Percentiles rank a stretch among this genome's conserved stretches.
These are phyloP conservation scores for Seriola dumerili DNA, from an alignment of 2,113 vertebrate genomes.

Conservation along the genomic window DNA sequence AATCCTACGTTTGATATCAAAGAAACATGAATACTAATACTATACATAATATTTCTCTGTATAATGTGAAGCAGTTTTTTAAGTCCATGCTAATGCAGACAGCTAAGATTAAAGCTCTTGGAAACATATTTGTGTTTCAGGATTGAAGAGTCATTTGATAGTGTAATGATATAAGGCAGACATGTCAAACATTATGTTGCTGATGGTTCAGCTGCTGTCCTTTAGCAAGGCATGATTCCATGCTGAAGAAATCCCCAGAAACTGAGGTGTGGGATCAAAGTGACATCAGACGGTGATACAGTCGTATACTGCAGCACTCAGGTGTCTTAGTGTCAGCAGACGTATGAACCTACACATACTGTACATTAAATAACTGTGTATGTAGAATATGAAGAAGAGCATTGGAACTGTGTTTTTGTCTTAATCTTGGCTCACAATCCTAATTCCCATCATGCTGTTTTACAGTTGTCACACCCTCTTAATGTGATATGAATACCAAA, in stretches of 20 bases:
- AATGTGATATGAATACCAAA: constrained; percentile 55
- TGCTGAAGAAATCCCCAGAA: constrained; percentile 21
- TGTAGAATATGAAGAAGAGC: background rate
- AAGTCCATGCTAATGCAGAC: background rate
- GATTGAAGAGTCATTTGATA: background rate
- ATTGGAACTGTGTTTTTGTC: constrained; percentile 27
- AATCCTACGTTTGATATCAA: constrained; percentile 12
- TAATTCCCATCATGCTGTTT: constrained; percentile 35
- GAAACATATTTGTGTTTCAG: constrained; percentile 13
- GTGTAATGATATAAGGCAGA: background rate
- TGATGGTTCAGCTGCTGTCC: background rate
- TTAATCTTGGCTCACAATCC: constrained; percentile 47
- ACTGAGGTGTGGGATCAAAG: constrained; percentile 20
- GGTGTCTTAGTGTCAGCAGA: constrained; percentile 14
- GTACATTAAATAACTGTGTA: background rate
- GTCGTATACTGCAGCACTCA: background rate
- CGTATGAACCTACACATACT: background rate
- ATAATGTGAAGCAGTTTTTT: background rate
- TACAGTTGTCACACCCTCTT: constrained; percentile 65
- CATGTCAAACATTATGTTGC: background rate
- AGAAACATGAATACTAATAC: background rate
- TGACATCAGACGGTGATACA: constrained; percentile 10
- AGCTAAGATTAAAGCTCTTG: background rate
- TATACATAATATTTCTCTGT: constrained; percentile 3
- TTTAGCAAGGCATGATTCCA: constrained; percentile 17